These are phyloP conservation scores for Drosophila meridionalis DNA, from an alignment of 2,888 invertebrate species.

Conservation along the genomic window DNA sequence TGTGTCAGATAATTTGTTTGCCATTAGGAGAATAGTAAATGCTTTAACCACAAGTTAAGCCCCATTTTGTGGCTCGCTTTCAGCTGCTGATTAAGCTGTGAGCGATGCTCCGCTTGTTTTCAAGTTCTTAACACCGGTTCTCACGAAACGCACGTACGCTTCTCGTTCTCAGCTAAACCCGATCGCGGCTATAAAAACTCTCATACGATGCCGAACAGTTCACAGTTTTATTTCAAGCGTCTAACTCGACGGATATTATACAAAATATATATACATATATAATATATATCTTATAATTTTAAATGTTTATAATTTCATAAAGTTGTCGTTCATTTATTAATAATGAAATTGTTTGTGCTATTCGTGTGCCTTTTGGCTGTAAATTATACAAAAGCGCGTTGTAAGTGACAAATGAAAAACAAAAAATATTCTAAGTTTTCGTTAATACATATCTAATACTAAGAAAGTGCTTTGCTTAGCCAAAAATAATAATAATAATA, in stretches of 20 bases:
- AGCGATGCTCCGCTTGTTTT: conserved; percentile 8
- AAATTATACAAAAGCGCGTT: conserved; percentile 45
- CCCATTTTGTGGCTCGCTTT: conserved; percentile 20
- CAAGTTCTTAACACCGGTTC: conserved; percentile 43
- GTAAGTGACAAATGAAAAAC: conserved; percentile 53
- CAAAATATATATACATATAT: neutral
- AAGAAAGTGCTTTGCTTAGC: conserved; percentile 8
- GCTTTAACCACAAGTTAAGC: conserved; percentile 49
- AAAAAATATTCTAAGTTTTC: conserved; percentile 25
- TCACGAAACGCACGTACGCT: conserved; percentile 20
- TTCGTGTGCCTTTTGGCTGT: conserved; percentile 39
- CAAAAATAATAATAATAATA: neutral
- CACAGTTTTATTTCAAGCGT: conserved; percentile 48
- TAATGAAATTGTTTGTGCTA: conserved; percentile 41
- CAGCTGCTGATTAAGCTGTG: conserved; percentile 26
- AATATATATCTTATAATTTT: neutral
- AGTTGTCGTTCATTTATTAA: neutral
- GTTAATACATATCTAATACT: neutral
- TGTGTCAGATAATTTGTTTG: neutral
- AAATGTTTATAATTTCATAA: neutral
- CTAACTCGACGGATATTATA: neutral
- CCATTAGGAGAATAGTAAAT: conserved; percentile 22
- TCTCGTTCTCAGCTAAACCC: conserved; percentile 22
- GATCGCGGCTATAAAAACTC: conserved; percentile 54
- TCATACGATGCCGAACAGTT: conserved; percentile 3